Base-by-base conservation (phyloP, 1,140 invertebrate species). In the Neoseiulus cucumeris region DNA sequence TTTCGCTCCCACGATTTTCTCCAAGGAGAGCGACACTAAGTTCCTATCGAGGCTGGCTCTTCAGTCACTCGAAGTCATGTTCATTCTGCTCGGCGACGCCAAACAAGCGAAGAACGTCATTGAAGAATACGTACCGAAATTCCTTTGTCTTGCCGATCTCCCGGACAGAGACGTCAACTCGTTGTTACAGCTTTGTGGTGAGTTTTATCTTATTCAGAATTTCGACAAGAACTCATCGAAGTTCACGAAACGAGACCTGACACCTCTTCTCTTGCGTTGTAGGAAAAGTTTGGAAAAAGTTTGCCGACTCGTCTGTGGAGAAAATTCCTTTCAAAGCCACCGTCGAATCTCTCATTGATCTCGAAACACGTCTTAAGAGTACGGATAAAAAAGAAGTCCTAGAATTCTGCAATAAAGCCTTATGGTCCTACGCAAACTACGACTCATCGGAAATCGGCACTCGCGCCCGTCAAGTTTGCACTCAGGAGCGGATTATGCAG, bases 251-350 rank as follows among this genome's bases (percentile, higher is more conserved):
- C 33, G 25, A 7, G 22, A 4, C 22, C 33, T 59, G 5, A 17
- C 9, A 5, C 4, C 22, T 59, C 1, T 59, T 20, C 9, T 2
- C 25, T 59, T 59, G 14, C 2, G 1, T 59, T 25, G 33, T 9
- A 59, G 51, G 51, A 17, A 59, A 59, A 33, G 51, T 59, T 29
- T 59, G 51, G 51, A 59, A n/a, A 25, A 59, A 59, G 9, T 59
- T 59, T 25, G 22, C 25, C 17, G 2, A 25, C 14, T 33, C 25
- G 25, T 4, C 2, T 17, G 22, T 25, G 51, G 51, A 25, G 25
- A 25, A 25, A 12, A 33, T 59, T 25, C 25, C 22, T 4, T 59
- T 59, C 9, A 20, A 59, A 20, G 25, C 51, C 25, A 59, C 51
- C 14, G 22, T 59, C 12, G 22, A 59, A 25, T 25, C 25, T 14